A percentile compares a stretch with the other conserved stretches of the same genome.
Conservation (phyloP, 2,888 invertebrate species). For the Pristionchus entomophagus region DNA sequence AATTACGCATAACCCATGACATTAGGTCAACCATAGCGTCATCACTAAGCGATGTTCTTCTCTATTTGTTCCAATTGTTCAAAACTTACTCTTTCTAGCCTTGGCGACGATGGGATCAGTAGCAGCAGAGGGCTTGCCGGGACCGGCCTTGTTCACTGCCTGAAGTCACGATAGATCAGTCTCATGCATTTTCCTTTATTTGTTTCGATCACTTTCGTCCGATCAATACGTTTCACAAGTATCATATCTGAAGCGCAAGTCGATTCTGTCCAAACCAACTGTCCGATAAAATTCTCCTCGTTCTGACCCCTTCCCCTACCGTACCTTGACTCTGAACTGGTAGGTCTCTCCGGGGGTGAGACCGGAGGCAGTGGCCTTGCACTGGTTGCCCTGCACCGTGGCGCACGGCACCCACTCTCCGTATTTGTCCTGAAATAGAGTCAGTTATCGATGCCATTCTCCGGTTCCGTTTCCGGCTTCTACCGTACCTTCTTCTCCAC, state of each 20-base stretch:
- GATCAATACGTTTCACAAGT: not conserved
- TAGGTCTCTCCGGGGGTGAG: conserved; percentile 92
- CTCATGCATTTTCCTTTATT: conserved; percentile 31
- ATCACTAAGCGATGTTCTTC: too few species aligned
- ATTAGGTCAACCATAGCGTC: too few species aligned
- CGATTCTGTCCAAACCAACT: not conserved
- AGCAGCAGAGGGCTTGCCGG: conserved; percentile 90
- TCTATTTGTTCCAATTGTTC: too few species aligned
- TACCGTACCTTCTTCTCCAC: conserved; percentile 74
- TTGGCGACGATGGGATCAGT: conserved; percentile 90
- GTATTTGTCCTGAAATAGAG: conserved; percentile 65
- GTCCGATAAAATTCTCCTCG: not conserved
- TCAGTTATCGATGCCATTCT: not conserved
- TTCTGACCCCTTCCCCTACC: not conserved
- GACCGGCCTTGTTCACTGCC: conserved; percentile 83
- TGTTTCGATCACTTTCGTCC: not conserved
- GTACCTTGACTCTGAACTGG: conserved; percentile 83
- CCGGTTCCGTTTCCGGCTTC: not conserved
- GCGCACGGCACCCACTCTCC: conserved; percentile 75
- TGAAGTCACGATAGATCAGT: too few species aligned
- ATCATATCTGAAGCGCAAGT: not conserved
- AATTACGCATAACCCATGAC: too few species aligned
- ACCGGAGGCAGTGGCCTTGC: conserved; percentile 86
- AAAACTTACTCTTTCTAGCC: conserved; percentile 76
- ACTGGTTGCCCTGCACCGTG: conserved; percentile 66